Percentiles rank a stretch among this genome's conserved stretches.
These are phyloP conservation scores for Rhagonycha fulva DNA, from an alignment of 2,888 invertebrate species.

Conservation along the genomic window DNA sequence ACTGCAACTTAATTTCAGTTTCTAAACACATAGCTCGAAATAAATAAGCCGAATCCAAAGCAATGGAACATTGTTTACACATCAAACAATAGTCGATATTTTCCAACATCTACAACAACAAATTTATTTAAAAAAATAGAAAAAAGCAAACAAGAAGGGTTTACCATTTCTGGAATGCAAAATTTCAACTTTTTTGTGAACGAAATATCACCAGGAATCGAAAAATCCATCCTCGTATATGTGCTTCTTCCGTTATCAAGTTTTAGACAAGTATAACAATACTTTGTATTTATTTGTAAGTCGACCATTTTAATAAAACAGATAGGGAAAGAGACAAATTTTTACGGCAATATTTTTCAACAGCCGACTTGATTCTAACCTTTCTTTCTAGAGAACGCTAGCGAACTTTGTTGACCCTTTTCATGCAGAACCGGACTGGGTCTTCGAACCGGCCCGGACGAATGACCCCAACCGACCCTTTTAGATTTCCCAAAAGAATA, in stretches of 20 bases:
- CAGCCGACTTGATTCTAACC: not conserved
- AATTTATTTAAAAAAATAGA: not conserved
- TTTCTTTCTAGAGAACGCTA: too few relatives aligned
- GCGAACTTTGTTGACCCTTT: too few relatives aligned
- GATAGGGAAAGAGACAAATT: too few relatives aligned
- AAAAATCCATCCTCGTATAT: constrained; percentile 9
- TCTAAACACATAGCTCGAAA: constrained; percentile 19
- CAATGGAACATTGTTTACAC: constrained; percentile 12
- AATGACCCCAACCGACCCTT: too few relatives aligned
- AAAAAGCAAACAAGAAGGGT: not conserved
- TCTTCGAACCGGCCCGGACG: too few relatives aligned
- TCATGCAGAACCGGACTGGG: too few relatives aligned
- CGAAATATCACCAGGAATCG: constrained; percentile 7
- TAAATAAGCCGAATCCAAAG: constrained; percentile 16
- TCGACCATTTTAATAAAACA: not conserved
- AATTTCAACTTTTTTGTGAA: constrained; percentile 13
- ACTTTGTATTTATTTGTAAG: constrained; percentile 3
- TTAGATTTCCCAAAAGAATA: too few relatives aligned
- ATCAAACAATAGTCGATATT: not conserved
- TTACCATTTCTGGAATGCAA: constrained; percentile 27
- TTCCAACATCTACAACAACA: constrained; percentile 12
- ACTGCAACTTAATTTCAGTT: constrained; percentile 5
- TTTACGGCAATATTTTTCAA: too few relatives aligned
- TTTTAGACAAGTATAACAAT: constrained; percentile 19
- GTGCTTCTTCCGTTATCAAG: not conserved